A percentile compares a stretch with the other conserved stretches of the same genome.
phyloP scores from a whole-genome alignment of 1,140 invertebrate genomes.

The Druon quercuslanigerum region DNA sequence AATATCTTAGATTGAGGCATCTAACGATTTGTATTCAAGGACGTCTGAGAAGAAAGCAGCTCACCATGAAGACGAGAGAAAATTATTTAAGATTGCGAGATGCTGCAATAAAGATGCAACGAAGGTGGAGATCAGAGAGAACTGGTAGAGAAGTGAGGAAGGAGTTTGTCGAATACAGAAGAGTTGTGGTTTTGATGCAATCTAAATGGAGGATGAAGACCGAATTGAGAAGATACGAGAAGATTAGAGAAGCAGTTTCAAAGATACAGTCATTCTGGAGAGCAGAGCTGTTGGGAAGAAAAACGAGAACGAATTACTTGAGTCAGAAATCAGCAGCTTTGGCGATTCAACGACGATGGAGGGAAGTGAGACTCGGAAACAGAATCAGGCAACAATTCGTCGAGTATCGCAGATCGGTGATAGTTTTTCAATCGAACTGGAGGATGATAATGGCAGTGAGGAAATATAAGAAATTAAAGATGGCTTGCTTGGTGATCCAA shows the following conservation, averaged over 20 bases:
- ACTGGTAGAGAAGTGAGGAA: constrained; percentile 11
- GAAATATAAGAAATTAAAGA: constrained; percentile 51
- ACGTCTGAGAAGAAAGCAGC: not conserved
- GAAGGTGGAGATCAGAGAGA: constrained; percentile 38
- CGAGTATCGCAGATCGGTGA: not conserved
- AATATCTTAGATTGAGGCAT: constrained; percentile 37
- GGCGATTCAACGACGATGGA: not conserved
- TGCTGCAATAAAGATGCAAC: constrained; percentile 38
- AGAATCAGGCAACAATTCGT: not conserved
- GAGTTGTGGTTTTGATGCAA: constrained; percentile 37
- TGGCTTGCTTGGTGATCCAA: constrained; percentile 53
- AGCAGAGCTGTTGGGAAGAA: not conserved
- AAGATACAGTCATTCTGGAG: constrained; percentile 62
- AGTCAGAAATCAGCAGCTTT: not conserved
- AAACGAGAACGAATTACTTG: not conserved
- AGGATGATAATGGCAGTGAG: constrained; percentile 32
- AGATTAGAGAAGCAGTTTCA: constrained; percentile 32
- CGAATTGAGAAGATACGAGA: constrained; percentile 22
- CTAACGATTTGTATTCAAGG: not conserved
- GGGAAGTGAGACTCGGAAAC: not conserved
- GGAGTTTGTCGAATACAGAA: constrained; percentile 30
- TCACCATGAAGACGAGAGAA: not conserved
- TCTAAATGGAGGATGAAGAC: constrained; percentile 39
- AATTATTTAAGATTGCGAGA: constrained; percentile 26
- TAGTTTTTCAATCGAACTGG: not conserved